Conservation (phyloP, 2,113 vertebrate genomes). For the Misgurnus mizolepis region DNA sequence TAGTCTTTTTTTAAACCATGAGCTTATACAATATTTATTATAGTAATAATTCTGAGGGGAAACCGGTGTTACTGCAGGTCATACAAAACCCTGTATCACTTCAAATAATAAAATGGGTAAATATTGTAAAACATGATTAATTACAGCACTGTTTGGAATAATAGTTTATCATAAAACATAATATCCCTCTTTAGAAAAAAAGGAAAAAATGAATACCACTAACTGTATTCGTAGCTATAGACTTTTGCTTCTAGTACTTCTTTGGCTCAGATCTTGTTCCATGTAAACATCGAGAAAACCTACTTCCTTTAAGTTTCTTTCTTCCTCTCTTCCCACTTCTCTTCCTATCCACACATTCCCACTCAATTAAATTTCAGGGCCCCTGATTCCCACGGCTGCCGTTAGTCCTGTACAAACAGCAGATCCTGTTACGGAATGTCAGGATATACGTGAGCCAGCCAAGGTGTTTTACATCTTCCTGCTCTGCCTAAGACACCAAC, state of each 20-base stretch:
- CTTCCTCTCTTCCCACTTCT: conserved; percentile 1
- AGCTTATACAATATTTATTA: neutral
- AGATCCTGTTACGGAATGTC: conserved; percentile 41
- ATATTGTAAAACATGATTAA: conserved; percentile 25
- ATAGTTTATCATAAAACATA: conserved; percentile 32
- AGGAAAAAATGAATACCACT: conserved; percentile 4
- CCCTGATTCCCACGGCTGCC: conserved; percentile 7
- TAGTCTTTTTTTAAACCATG: neutral
- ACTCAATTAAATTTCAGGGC: conserved; percentile 13
- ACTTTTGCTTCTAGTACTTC: neutral
- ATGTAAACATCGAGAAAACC: neutral
- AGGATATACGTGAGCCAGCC: neutral
- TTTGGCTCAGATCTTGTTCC: conserved; percentile 4
- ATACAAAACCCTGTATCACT: conserved; percentile 1
- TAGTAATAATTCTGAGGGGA: conserved; percentile 4
- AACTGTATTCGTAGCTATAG: neutral
- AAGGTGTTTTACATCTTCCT: conserved; percentile 40
- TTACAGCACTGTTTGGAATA: neutral
- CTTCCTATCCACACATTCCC: neutral
- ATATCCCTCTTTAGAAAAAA: conserved; percentile 23
- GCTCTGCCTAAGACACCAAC: neutral
- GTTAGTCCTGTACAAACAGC: conserved; percentile 8
- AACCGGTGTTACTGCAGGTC: conserved; percentile 1
- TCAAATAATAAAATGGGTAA: conserved; percentile 10
- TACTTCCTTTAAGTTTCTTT: neutral